Evolutionary conservation across 2,888 invertebrate genomes (phyloP).

Genomic region (Lumbricus terrestris): DNA sequence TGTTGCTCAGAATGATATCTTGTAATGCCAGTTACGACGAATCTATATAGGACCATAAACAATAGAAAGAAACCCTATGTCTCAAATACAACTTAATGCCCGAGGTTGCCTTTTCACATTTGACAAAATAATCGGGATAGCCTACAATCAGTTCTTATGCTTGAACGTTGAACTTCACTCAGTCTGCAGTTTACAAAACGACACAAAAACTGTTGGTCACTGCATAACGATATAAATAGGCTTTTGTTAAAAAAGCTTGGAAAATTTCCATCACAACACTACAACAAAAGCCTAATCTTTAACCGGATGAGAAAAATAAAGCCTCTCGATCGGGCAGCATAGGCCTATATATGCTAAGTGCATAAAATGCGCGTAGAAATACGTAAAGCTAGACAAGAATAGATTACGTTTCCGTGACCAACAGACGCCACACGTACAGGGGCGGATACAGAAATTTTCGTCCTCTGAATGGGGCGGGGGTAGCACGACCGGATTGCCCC

Average conservation of each 20-base stretch:
- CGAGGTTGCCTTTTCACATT: neutral
- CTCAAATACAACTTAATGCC: neutral
- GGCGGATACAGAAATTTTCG: too few species aligned
- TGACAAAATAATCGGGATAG: neutral
- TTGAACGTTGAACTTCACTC: neutral
- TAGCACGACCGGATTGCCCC: too few species aligned
- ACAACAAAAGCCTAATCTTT: neutral
- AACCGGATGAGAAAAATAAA: neutral
- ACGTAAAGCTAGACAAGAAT: neutral
- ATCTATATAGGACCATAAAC: too few species aligned
- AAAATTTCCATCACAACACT: neutral
- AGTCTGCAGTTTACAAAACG: neutral
- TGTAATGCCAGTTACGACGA: too few species aligned
- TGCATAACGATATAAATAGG: neutral
- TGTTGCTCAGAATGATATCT: too few species aligned
- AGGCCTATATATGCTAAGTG: too few species aligned
- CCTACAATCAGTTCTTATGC: neutral
- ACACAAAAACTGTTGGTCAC: neutral
- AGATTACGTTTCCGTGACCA: neutral
- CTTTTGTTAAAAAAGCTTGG: neutral
- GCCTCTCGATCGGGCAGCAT: neutral
- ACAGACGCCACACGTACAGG: too few species aligned
- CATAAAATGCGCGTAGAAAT: neutral
- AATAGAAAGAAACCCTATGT: neutral
- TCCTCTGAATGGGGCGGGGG: too few species aligned